Conservation (phyloP, 1,140 invertebrate species). For the Drosophila leontia region DNA sequence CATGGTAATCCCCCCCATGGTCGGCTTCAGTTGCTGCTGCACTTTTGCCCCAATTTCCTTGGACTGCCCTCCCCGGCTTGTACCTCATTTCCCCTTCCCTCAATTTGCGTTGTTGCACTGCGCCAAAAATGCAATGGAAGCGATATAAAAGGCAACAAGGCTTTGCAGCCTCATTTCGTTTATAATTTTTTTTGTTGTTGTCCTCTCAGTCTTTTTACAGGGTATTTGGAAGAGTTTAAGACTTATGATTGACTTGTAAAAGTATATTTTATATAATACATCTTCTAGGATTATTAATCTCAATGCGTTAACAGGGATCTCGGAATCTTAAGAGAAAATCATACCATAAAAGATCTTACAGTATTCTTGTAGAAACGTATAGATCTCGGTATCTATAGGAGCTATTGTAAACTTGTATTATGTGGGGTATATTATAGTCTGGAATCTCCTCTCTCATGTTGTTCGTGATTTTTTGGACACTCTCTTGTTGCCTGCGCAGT, state of each 20-base stretch:
- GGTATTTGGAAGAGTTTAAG: not conserved
- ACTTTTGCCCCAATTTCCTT: slow-evolving; percentile 59
- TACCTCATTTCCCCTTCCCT: not conserved
- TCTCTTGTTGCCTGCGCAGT: slow-evolving; percentile 30
- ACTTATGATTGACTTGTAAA: too few relatives aligned
- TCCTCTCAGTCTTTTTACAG: not conserved
- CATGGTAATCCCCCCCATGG: slow-evolving; percentile 21
- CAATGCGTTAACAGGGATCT: not conserved
- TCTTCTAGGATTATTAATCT: not conserved
- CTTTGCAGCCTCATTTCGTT: slow-evolving; percentile 56
- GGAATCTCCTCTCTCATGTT: not conserved
- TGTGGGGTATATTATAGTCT: not conserved
- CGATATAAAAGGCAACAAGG: slow-evolving; percentile 45
- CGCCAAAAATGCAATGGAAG: slow-evolving; percentile 52
- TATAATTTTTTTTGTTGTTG: slow-evolving; percentile 3
- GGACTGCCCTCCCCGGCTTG: not conserved
- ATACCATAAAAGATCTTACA: too few relatives aligned
- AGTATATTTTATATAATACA: not conserved
- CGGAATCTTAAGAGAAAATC: too few relatives aligned
- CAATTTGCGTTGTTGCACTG: slow-evolving; percentile 38
- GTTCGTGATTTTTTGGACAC: slow-evolving; percentile 35
- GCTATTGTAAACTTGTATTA: not conserved
- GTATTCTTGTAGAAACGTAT: too few relatives aligned
- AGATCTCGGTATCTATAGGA: not conserved
- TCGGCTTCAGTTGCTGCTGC: slow-evolving; percentile 24